phyloP scores from a whole-genome alignment of 2,113 vertebrate species.

The Nothocercus julius region DNA sequence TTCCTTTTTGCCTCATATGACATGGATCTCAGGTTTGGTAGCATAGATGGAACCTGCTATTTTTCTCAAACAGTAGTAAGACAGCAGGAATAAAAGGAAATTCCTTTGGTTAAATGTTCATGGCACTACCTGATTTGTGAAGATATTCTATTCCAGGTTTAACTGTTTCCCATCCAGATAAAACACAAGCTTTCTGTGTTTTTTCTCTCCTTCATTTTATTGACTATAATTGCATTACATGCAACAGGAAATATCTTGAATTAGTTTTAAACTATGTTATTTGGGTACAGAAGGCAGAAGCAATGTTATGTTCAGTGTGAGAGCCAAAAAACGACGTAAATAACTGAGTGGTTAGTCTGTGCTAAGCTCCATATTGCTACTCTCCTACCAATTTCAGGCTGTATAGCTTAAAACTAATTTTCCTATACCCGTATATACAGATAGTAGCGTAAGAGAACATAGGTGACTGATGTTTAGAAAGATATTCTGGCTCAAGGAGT shows the following conservation, averaged over 20 bases:
- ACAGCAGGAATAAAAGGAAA: background rate
- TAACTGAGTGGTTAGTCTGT: background rate
- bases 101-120: background rate
- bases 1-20: background rate
- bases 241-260: background rate
- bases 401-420: background rate
- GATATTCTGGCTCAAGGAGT: background rate
- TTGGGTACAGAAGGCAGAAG: background rate
- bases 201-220: background rate
- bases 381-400: background rate
- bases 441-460: background rate
- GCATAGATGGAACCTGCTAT: background rate
- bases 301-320: background rate
- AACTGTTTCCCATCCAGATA: background rate
- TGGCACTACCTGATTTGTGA: background rate
- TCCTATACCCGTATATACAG: rapidly evolving
- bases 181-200: background rate
- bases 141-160: background rate
- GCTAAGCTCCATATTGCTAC: background rate
- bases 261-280: background rate
- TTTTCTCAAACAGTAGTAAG: background rate
- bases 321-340: background rate
- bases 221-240: background rate
- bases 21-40: background rate
- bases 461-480: background rate